Conservation (phyloP, 2,113 vertebrate genomes). For the Brachyistius frenatus region DNA sequence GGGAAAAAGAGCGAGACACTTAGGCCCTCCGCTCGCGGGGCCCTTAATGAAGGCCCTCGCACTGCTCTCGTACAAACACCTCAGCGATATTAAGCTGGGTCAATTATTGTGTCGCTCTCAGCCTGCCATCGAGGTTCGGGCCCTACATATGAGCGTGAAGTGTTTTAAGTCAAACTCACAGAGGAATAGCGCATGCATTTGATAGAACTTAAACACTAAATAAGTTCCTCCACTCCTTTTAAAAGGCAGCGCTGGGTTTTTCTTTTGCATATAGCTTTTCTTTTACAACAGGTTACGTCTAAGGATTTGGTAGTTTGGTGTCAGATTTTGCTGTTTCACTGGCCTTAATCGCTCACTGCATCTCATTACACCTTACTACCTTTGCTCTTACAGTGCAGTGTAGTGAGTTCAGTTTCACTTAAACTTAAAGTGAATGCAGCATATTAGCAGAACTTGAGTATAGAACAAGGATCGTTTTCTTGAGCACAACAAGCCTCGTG, state of each 20-base stretch:
- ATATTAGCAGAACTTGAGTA: not conserved
- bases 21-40: slow-evolving; percentile 57
- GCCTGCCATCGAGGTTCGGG: slow-evolving; percentile 70
- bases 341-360: not conserved
- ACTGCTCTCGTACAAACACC: slow-evolving; percentile 67
- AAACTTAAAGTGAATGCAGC: too few species aligned
- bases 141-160: slow-evolving; percentile 54
- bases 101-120: slow-evolving; percentile 78
- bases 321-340: slow-evolving; percentile 5
- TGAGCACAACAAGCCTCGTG: slow-evolving; percentile 25
- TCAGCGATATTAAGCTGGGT: slow-evolving; percentile 83
- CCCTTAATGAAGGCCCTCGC: slow-evolving; percentile 74
- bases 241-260: slow-evolving; percentile 40
- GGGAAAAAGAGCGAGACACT: slow-evolving; percentile 58
- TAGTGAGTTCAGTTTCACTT: slow-evolving; percentile 9
- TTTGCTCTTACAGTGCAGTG: not conserved
- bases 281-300: slow-evolving; percentile 10
- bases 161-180: slow-evolving; percentile 54
- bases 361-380: not conserved
- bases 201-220: slow-evolving; percentile 46
- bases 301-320: not conserved
- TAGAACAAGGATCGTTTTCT: slow-evolving; percentile 18
- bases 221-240: slow-evolving; percentile 45
- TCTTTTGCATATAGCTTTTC: not conserved
- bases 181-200: slow-evolving; percentile 55